Evolutionary conservation across 2,113 vertebrate species (phyloP).

Genomic region (Verasper variegatus): DNA sequence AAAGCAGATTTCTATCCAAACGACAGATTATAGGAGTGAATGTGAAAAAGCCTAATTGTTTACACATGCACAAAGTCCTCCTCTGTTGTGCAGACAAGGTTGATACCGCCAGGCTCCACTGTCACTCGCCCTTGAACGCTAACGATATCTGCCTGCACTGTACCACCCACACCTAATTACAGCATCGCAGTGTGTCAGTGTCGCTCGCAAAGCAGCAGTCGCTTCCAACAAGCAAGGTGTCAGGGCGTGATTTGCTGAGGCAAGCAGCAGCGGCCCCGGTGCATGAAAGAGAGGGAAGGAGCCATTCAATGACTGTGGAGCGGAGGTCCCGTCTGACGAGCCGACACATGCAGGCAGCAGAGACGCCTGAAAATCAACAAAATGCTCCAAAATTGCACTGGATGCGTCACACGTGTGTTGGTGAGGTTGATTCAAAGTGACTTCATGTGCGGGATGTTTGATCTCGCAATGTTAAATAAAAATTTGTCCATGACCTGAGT

Average conservation of each 20-base stretch:
- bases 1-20: no score
- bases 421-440: neutral
- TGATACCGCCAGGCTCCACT: constrained; percentile 13
- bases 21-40: no score
- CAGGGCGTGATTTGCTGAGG: constrained; percentile 59
- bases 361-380: constrained; percentile 16
- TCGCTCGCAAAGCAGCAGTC: constrained; percentile 21
- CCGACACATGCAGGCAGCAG: constrained; percentile 6
- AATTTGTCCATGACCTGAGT: neutral
- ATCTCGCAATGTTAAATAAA: no score
- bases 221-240: constrained; percentile 51
- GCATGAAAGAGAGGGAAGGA: constrained; percentile 28
- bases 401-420: neutral
- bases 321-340: constrained; percentile 18
- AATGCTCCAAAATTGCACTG: constrained; percentile 1
- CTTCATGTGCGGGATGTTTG: no score
- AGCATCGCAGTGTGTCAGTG: constrained; percentile 51
- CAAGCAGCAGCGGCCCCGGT: constrained; percentile 34
- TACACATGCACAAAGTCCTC: neutral
- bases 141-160: constrained; percentile 40
- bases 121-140: constrained; percentile 23
- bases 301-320: constrained; percentile 47
- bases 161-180: constrained; percentile 51
- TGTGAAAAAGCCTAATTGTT: no score
- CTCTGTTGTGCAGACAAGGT: neutral